A percentile compares a stretch with the other conserved stretches of the same genome.
These are phyloP conservation scores for Peucedramus taeniatus DNA, from an alignment of 2,113 vertebrate genomes.

Conservation along the genomic window DNA sequence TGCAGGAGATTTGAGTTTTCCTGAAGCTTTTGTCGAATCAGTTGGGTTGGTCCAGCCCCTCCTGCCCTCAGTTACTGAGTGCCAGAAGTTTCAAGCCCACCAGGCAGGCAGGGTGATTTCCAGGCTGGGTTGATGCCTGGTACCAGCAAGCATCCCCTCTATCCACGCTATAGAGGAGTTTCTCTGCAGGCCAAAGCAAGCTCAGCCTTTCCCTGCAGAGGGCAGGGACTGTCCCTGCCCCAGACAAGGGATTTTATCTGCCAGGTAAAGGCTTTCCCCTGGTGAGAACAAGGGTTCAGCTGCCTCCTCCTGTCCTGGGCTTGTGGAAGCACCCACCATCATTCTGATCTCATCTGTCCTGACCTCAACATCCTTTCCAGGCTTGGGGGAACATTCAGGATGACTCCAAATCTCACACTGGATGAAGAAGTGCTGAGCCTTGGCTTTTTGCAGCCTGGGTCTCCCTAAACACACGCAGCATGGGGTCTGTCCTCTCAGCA, in stretches of 20 bases:
- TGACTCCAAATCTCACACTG: neutral
- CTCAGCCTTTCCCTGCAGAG: neutral
- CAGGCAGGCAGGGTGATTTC: neutral
- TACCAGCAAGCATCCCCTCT: neutral
- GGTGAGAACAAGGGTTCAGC: neutral
- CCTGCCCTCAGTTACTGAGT: neutral
- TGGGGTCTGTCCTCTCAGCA: neutral
- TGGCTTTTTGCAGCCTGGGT: neutral
- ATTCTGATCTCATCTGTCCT: neutral
- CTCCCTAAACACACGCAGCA: fast-evolving
- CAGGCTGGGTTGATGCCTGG: neutral
- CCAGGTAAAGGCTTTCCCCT: neutral
- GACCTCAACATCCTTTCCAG: neutral
- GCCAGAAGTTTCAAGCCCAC: neutral
- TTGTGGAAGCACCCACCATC: neutral
- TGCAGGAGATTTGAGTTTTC: neutral
- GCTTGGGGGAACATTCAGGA: neutral
- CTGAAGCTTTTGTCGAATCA: neutral
- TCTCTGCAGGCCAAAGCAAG: neutral
- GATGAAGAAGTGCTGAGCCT: neutral
- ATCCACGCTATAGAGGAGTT: neutral
- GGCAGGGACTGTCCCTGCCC: neutral
- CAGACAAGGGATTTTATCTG: neutral
- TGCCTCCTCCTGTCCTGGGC: neutral
- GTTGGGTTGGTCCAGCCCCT: neutral